Evolutionary conservation across 2,797 vertebrate genomes (phyloP).

Genomic region (Cossypha niveicapilla): DNA sequence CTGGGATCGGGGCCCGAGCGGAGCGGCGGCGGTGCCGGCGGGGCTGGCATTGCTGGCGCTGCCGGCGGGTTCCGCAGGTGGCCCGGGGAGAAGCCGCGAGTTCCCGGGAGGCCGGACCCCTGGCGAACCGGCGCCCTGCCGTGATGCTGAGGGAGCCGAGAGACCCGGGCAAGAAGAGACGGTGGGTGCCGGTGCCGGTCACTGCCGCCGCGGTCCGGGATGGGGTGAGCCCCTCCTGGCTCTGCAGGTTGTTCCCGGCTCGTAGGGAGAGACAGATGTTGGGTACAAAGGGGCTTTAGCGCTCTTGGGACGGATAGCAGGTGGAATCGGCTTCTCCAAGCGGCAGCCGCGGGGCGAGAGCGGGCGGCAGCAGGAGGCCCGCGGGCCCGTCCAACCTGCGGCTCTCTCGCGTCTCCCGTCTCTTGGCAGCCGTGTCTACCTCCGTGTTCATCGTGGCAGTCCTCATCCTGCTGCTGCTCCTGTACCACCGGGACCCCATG

Average conservation of each 20-base stretch:
- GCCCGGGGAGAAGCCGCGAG: not conserved
- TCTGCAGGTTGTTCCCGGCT: not conserved
- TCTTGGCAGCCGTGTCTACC: conserved; percentile 72
- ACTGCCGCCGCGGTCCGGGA: no score
- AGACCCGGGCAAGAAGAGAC: not conserved
- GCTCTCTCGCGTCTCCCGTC: not conserved
- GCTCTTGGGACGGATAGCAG: not conserved
- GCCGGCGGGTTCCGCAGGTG: not conserved
- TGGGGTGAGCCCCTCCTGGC: not conserved
- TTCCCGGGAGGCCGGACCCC: not conserved
- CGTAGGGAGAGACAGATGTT: no score
- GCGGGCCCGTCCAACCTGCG: not conserved
- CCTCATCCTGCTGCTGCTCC: conserved; percentile 78
- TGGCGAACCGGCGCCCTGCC: not conserved
- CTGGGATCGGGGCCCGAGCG: no score
- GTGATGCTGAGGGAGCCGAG: not conserved
- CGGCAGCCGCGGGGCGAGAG: no score
- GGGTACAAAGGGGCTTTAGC: not conserved
- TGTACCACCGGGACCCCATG: conserved; percentile 78
- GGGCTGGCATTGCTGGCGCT: not conserved
- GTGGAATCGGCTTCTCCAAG: not conserved
- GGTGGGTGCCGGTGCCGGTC: not conserved
- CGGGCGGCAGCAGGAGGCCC: not conserved
- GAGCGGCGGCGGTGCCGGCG: not conserved
- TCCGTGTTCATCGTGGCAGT: conserved; percentile 80